A percentile compares a stretch with the other conserved stretches of the same genome.
Evolutionary conservation across 2,113 vertebrate genomes (phyloP).

Genomic region (Pheucticus melanocephalus): DNA sequence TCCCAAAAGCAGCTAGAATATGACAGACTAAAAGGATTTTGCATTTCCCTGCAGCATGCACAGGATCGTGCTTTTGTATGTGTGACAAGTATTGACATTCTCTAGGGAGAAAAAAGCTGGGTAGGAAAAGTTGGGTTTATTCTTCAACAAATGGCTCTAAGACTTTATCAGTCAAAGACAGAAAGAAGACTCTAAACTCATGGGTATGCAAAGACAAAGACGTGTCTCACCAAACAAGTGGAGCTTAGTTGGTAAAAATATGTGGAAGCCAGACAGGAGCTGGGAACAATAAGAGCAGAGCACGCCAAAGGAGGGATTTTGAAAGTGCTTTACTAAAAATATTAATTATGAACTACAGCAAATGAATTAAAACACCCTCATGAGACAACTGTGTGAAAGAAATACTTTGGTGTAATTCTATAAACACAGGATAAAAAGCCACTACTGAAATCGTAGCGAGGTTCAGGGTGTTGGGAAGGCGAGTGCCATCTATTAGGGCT

Average conservation of each 20-base stretch:
- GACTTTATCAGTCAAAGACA: neutral
- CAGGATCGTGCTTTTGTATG: neutral
- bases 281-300: neutral
- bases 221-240: neutral
- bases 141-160: neutral
- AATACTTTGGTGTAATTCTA: neutral
- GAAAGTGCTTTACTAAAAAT: neutral
- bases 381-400: neutral
- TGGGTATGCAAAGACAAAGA: neutral
- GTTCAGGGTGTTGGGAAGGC: neutral
- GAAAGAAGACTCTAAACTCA: neutral
- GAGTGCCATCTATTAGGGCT: neutral
- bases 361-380: neutral
- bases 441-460: neutral
- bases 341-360: neutral
- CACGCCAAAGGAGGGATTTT: neutral
- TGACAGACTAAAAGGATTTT: neutral
- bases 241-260: neutral
- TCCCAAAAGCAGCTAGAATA: neutral
- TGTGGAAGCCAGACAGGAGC: neutral
- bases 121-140: neutral
- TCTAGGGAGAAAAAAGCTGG: neutral
- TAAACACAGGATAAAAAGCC: neutral
- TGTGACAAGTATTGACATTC: slow-evolving; percentile 27
- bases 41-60: neutral